Evolutionary conservation across 2,888 invertebrate genomes (phyloP), one percentile per base, ranked within the genome.

Genomic region (Campopleginae sp.): DNA sequence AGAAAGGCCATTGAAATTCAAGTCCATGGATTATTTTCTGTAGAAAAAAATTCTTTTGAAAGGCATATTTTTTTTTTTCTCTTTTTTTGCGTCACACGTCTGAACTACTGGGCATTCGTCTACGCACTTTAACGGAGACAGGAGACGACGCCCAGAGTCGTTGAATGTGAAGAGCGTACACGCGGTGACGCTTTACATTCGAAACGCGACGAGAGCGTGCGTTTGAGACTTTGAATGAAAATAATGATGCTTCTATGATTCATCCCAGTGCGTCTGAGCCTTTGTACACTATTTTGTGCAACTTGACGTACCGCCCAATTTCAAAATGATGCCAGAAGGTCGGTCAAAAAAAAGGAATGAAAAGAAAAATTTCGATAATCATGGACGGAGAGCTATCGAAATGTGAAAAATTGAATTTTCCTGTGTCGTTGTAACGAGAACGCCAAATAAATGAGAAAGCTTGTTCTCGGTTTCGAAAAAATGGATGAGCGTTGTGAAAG

Each of bases 211-310:
- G 58, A 58, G 58, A 58, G 58, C 58, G 58, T 58, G n/a, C n/a
- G 58, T 58, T 58, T 27, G 27, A 58, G 63, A 63, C 63, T 63
- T 63, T 63, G 33, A 63, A 38, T 38, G 33, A 63, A 31, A 38
- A 63, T 63, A 63, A 63, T 63, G 63, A 63, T 63, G 38, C 63
- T 63, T 63, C 63, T 63, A 38, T 63, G 63, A 63, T 63, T 63
- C 31, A 38, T 63, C 63, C 38, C 31, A 63, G n/a, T 38, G 63
- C 33, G 63, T 63, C 63, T 63, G 63, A 27, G 63, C 38, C 63
- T 63, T 63, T 63, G 63, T 63, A 63, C 38, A 19, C 33, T 63
- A n/a, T n/a, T 63, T 63, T 63, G 38, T 63, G 63, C 63, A 63
- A 63, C n/a, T 63, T 63, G 7, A 19, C 33, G 33, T 14, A 27